Evolutionary conservation across 1,140 invertebrate species (phyloP).

Genomic region (Dryas iulia): DNA sequence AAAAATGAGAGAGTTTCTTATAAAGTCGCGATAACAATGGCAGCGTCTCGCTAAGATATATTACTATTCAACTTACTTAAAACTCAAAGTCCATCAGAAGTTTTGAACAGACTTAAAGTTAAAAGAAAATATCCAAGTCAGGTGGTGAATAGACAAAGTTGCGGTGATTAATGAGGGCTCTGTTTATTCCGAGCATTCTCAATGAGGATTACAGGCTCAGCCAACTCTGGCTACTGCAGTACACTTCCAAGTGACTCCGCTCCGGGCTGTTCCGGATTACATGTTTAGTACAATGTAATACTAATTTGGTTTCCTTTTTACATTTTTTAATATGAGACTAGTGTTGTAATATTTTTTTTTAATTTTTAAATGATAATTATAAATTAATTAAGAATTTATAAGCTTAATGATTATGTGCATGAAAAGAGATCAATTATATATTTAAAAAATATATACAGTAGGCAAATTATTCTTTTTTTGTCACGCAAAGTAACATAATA

Average conservation of each 20-base stretch:
- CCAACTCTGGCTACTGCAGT: neutral
- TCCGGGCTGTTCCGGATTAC: neutral
- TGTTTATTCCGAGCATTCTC: constrained; percentile 59
- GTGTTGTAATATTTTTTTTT: no score
- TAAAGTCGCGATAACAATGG: constrained; percentile 32
- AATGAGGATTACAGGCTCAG: constrained; percentile 61
- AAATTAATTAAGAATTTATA: no score
- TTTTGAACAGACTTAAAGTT: constrained; percentile 77
- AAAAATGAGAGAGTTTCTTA: neutral
- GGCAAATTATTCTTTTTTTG: no score
- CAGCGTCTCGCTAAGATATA: constrained; percentile 56
- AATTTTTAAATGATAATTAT: no score
- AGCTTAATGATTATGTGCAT: no score
- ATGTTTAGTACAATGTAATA: neutral
- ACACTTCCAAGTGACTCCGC: neutral
- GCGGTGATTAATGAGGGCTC: constrained; percentile 69
- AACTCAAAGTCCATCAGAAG: constrained; percentile 77
- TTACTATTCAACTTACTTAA: constrained; percentile 79
- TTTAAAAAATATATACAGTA: no score
- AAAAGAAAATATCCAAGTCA: constrained; percentile 77
- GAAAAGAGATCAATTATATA: no score
- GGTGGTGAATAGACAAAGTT: constrained; percentile 74
- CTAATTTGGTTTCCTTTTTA: neutral
- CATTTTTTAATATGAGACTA: neutral
- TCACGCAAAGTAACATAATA: no score